phyloP scores from a whole-genome alignment of 2,888 invertebrate species.

The Nemotelus nigrinus region DNA sequence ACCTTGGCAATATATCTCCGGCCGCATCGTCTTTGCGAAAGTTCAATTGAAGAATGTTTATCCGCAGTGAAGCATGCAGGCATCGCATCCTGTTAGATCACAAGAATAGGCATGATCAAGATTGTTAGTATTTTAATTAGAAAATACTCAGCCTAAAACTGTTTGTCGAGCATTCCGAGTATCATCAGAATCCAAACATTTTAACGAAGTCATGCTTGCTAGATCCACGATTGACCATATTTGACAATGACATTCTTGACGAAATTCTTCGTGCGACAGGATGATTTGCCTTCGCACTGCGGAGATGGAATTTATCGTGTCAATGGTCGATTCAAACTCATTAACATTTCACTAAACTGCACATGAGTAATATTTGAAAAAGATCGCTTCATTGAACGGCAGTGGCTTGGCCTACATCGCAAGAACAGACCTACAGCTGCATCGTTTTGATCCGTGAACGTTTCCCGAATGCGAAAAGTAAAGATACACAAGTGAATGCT shows the following conservation, averaged over 20 bases:
- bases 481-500: no score
- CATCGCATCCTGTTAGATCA: not conserved
- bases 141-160: conserved; percentile 27
- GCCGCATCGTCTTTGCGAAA: conserved; percentile 2
- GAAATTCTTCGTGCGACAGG: no score
- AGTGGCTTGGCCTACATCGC: no score
- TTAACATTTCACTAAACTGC: no score
- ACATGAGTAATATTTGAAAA: no score
- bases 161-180: conserved; percentile 3
- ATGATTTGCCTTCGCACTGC: no score
- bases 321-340: no score
- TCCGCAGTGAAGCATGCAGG: not conserved
- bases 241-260: not conserved
- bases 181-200: not conserved
- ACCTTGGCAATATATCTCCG: not conserved
- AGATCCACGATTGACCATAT: not conserved
- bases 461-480: no score
- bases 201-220: not conserved
- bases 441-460: no score
- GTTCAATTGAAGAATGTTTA: not conserved
- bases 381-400: no score
- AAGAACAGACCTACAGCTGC: no score
- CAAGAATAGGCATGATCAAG: not conserved
- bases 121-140: conserved; percentile 20
- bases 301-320: no score